These are phyloP conservation scores for Mesaphorura yosii DNA, from an alignment of 1,140 invertebrate species.

Conservation along the genomic window DNA sequence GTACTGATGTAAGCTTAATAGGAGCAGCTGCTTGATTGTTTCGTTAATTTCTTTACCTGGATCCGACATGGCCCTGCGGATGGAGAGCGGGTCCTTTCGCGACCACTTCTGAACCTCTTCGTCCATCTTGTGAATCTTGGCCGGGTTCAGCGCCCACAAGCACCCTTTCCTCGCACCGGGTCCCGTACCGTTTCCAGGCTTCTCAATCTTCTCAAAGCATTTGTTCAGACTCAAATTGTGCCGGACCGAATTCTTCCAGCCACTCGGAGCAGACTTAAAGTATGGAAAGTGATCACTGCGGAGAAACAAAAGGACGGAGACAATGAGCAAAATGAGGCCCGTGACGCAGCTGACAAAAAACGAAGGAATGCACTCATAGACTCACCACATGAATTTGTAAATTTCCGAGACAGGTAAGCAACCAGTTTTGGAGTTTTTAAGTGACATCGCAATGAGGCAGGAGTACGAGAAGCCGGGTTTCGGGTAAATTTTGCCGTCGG, in stretches of 20 bases:
- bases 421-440: conserved; percentile 89
- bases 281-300: conserved; percentile 92
- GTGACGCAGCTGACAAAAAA: too few relatives aligned
- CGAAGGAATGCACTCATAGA: too few relatives aligned
- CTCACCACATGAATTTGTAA: conserved; percentile 96
- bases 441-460: conserved; percentile 90
- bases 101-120: conserved; percentile 95
- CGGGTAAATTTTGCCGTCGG: conserved; percentile 62
- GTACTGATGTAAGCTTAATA: not conserved
- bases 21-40: not conserved
- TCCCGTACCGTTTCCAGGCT: conserved; percentile 48
- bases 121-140: conserved; percentile 89
- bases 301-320: conserved; percentile 36
- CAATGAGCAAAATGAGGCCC: too few relatives aligned
- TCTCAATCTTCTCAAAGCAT: conserved; percentile 95
- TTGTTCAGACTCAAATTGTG: conserved; percentile 94
- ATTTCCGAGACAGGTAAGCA: conserved; percentile 95
- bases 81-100: conserved; percentile 68
- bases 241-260: conserved; percentile 95
- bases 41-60: conserved; percentile 46
- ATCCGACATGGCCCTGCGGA: conserved; percentile 75
- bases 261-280: conserved; percentile 91
- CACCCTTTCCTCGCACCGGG: conserved; percentile 58
- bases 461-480: conserved; percentile 97
- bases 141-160: conserved; percentile 91